These are phyloP conservation scores for Lobophora halterata DNA, from an alignment of 2,888 invertebrate species.

Conservation along the genomic window DNA sequence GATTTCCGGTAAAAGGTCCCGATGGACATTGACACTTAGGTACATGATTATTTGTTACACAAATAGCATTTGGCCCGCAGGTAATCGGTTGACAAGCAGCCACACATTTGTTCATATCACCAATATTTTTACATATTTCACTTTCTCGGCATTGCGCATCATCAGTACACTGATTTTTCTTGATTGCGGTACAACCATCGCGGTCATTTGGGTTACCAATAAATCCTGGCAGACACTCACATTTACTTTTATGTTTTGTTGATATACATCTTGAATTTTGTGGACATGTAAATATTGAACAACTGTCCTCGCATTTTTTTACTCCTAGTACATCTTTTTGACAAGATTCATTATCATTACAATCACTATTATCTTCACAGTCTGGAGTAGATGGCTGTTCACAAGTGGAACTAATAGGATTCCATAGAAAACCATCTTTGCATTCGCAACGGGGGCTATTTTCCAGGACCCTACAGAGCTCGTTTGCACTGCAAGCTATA, in stretches of 20 bases:
- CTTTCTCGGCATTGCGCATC: conserved; percentile 92
- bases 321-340: conserved; percentile 92
- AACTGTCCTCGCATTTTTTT: conserved; percentile 89
- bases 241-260: conserved; percentile 86
- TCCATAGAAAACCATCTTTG: conserved; percentile 89
- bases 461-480: conserved; percentile 86
- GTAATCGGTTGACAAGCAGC: conserved; percentile 88
- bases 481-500: conserved; percentile 91
- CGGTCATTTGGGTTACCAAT: conserved; percentile 95
- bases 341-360: conserved; percentile 86
- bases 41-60: conserved; percentile 93
- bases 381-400: conserved; percentile 94
- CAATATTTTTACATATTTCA: conserved; percentile 86
- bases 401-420: conserved; percentile 89
- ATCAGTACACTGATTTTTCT: conserved; percentile 87
- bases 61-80: conserved; percentile 93
- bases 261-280: conserved; percentile 91
- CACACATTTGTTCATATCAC: conserved; percentile 84
- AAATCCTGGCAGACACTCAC: conserved; percentile 91
- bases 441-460: conserved; percentile 90
- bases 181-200: conserved; percentile 88
- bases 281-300: conserved; percentile 91
- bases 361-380: conserved; percentile 86
- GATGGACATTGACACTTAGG: conserved; percentile 95
- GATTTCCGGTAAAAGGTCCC: conserved; percentile 92